Percentiles rank a stretch among this genome's conserved stretches.
phyloP scores from a whole-genome alignment of 2,888 invertebrate species.

The Prosopocoilus inquinatus region DNA sequence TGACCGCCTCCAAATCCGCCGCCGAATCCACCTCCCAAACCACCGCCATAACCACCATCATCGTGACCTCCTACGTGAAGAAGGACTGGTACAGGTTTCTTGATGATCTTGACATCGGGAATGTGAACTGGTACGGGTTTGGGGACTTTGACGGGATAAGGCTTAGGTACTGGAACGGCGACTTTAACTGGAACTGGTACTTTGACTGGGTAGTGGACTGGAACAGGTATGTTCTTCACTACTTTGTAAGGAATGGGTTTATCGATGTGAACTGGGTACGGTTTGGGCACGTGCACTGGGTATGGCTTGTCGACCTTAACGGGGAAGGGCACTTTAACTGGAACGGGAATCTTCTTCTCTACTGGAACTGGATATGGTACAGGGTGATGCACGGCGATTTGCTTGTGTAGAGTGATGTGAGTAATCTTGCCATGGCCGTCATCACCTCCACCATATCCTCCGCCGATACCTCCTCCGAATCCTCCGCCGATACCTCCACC shows the following conservation, averaged over 20 bases:
- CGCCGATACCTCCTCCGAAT: conserved; percentile 12
- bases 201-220: conserved; percentile 16
- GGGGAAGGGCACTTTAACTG: conserved; percentile 17
- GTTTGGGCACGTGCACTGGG: conserved; percentile 21
- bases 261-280: conserved; percentile 19
- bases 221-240: conserved; percentile 15
- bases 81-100: conserved; percentile 19
- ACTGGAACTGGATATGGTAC: conserved; percentile 17
- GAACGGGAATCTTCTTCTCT: conserved; percentile 15
- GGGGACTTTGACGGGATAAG: conserved; percentile 19
- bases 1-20: conserved; percentile 9
- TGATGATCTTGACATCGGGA: conserved; percentile 16
- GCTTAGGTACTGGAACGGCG: conserved; percentile 17
- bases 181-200: conserved; percentile 20
- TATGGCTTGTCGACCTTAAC: conserved; percentile 21
- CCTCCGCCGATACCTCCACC: conserved; percentile 16
- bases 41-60: conserved; percentile 9
- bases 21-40: conserved; percentile 7
- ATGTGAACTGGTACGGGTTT: conserved; percentile 18
- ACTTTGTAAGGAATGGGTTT: conserved; percentile 20
- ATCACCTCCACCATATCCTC: conserved; percentile 11
- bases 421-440: conserved; percentile 19
- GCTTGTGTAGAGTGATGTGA: conserved; percentile 19
- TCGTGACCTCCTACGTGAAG: conserved; percentile 13
- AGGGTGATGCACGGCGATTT: conserved; percentile 16